Percentiles rank a stretch among this genome's conserved stretches.
Conservation (phyloP, 1,140 invertebrate genomes). For the Hirudo medicinalis region DNA sequence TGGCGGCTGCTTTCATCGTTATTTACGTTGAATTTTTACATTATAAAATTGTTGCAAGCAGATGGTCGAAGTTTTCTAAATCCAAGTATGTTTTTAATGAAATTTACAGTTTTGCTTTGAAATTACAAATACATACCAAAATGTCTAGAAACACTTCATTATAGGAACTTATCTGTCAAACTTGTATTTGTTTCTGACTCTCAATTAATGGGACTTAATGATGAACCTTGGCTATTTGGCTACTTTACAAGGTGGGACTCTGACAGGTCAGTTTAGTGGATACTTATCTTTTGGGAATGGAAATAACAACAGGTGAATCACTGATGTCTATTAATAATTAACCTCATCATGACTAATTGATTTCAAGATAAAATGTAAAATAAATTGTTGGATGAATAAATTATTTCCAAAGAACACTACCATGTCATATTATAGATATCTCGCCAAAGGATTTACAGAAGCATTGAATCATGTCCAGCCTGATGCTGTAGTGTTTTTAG, state of each 20-base stretch:
- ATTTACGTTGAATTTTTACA: background rate
- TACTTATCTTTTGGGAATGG: background rate
- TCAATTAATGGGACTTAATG: constrained; percentile 65
- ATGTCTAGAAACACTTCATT: background rate
- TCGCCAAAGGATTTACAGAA: constrained; percentile 60
- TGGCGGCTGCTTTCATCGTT: background rate
- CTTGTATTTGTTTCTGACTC: constrained; percentile 79
- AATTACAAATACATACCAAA: background rate
- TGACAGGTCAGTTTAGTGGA: constrained; percentile 51
- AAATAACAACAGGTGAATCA: background rate
- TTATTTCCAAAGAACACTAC: constrained; percentile 15
- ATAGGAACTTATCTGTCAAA: constrained; percentile 27
- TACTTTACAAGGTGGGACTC: constrained; percentile 58
- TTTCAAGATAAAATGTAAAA: background rate
- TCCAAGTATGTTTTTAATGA: too few relatives aligned
- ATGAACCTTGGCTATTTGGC: constrained; percentile 49
- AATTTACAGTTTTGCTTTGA: background rate
- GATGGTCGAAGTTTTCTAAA: too few relatives aligned
- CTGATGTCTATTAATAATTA: background rate
- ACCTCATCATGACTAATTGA: background rate
- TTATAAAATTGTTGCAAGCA: background rate
- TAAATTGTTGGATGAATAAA: constrained; percentile 17
- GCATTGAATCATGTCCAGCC: constrained; percentile 61
- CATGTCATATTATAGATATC: constrained; percentile 51
- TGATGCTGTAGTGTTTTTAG: constrained; percentile 72